Base-by-base conservation (phyloP, 2,113 vertebrate species). In the Hystrix cristata region DNA sequence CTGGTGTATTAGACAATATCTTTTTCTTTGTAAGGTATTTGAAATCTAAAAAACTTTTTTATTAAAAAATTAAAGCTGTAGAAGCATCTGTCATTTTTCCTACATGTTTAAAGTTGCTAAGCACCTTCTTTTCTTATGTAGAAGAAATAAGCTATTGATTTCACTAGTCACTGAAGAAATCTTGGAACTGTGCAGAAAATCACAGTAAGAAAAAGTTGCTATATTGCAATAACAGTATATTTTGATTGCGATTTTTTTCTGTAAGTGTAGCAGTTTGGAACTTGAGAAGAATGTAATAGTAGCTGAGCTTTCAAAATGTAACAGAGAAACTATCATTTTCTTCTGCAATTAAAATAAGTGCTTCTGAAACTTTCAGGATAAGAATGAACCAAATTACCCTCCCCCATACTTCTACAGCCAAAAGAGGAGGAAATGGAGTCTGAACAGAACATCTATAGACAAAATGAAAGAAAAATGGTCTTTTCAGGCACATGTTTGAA, bases 271-370 rank as follows among this genome's bases (percentile, higher is more conserved):
- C 96, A 98, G 97, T 97, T 98, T 98, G 82, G 85, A 98, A 88
- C 95, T 98, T 98, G 94, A 98, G 96, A 97, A 98, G 96, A 98
- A 98, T 89, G 97, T 98, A 95, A 97, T 98, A 97, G 93, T 97
- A 98, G 97, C 94, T 64, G 93, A 98, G 94, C 91, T 97, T 97
- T 97, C 97, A 98, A 97, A 98, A 98, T 97, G 96, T 9, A 91
- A 82, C 1, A 95, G 90, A 97, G 95, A 97, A 96, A 95, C 53
- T 98, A 64, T 79, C 89, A 87, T 98, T 98, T 98, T 98, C 84
- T 87, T 96, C 97, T 91, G 87, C 95, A 97, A 31, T 95, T 97
- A 96, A 94, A 97, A 96, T 94, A 97, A 98, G 71, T 93, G 95
- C 85, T 98, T 96, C 96, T 97, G 97, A 96, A 97, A 97, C 38